These are phyloP conservation scores for Ibycter americanus DNA, from an alignment of 2,797 vertebrate genomes.

Conservation along the genomic window DNA sequence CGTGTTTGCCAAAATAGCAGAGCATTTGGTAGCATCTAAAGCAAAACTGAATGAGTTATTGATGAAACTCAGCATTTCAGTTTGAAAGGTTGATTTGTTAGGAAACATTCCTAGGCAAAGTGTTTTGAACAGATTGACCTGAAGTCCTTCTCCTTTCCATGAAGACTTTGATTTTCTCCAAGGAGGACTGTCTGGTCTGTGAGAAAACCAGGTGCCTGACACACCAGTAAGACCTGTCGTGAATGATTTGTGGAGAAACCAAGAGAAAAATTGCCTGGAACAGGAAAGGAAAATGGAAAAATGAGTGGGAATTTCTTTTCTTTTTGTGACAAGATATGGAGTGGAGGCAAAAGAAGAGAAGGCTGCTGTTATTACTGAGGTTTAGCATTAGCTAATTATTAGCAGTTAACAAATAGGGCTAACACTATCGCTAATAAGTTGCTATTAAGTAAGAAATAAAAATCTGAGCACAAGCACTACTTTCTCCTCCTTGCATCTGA, in stretches of 20 bases:
- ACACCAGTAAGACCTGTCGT: neutral
- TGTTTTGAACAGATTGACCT: neutral
- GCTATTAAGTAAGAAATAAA: neutral
- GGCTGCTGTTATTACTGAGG: neutral
- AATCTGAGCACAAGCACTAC: neutral
- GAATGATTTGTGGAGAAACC: neutral
- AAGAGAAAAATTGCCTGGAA: neutral
- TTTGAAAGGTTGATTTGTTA: neutral
- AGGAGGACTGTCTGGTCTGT: neutral
- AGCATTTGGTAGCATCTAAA: neutral
- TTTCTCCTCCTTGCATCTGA: neutral
- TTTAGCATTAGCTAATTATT: neutral
- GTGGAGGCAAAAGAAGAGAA: neutral
- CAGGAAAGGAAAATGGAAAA: neutral
- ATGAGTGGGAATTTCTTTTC: rapidly evolving
- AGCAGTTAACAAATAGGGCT: neutral
- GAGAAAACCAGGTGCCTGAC: neutral
- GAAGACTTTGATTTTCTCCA: neutral
- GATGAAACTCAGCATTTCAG: neutral
- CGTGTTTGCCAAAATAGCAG: rapidly evolving
- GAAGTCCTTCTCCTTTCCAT: neutral
- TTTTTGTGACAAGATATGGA: neutral
- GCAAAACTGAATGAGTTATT: neutral
- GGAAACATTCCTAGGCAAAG: neutral
- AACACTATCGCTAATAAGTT: neutral